Conservation (phyloP, 2,888 invertebrate species). For the Chouioia cunea region DNA sequence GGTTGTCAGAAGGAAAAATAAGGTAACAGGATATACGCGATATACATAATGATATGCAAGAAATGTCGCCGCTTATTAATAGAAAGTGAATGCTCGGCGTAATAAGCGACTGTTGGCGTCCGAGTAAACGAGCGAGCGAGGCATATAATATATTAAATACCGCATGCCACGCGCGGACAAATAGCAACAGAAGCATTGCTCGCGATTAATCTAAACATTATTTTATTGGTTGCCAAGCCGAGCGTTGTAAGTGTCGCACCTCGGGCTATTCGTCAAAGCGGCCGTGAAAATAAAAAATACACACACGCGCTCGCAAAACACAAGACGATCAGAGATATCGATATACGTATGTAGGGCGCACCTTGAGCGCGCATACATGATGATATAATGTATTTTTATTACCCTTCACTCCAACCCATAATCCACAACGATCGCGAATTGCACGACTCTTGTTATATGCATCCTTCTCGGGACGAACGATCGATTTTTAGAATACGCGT, state of each 20-base stretch:
- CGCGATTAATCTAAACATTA: constrained; percentile 17
- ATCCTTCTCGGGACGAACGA: constrained; percentile 2
- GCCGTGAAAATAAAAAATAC: background rate
- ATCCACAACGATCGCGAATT: constrained; percentile 17
- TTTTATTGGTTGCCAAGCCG: background rate
- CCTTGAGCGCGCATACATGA: background rate
- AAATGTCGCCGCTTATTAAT: constrained; percentile 16
- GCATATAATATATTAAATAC: constrained; percentile 1
- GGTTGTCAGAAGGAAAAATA: background rate
- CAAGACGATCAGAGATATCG: too few species aligned
- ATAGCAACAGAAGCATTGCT: background rate
- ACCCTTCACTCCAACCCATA: background rate
- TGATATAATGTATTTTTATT: background rate
- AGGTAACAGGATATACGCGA: background rate
- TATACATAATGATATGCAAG: constrained; percentile 5
- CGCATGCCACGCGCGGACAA: background rate
- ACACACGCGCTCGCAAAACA: background rate
- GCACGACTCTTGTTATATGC: background rate
- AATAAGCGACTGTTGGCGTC: background rate
- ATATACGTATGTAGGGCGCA: too few species aligned
- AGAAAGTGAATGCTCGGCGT: background rate
- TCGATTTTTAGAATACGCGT: constrained; percentile 18
- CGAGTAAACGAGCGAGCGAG: background rate
- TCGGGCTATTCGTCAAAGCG: constrained; percentile 16
- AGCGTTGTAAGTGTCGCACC: background rate